Base-by-base conservation (phyloP, 2,888 invertebrate genomes). In the Germaria angustata region DNA sequence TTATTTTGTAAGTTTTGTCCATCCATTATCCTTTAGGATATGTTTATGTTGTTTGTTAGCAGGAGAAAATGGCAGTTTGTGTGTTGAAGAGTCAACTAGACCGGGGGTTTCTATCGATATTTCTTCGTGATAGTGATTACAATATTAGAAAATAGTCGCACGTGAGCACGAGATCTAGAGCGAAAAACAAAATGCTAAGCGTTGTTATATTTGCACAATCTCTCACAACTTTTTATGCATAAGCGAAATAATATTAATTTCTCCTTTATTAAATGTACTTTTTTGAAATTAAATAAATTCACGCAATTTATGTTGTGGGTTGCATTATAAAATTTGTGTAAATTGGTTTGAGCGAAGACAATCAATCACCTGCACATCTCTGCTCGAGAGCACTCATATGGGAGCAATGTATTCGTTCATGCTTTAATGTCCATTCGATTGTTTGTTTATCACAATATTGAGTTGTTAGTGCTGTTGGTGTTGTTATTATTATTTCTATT, bases 21-120 rank as follows among this genome's bases (percentile, higher is more conserved):
- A 89, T 90, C 86, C 87, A 90, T 88, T 88, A 89, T 87, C 87
- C 90, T 87, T 85, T 73, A 86, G 88, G 89, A 86, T 89, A 87
- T 89, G 87, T 89, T 90, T 89, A 85, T 82, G 39, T 75, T 75
- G 49, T 75, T 13, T 80, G 46, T 13, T 34, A 65, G 44, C 17
- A n/a, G 7, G 41, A 41, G 39, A 34, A 49, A 49, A 13, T 34
- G 44, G 11, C 17, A 24, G 36, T 7, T 8, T 24, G 20, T 22
- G 32, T n/a, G 46, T 34, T 17, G 51, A 24, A 15, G 53, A 17
- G 15, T 11, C 5, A n/a, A 22, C 28, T 9, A 41, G 68, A 57
- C 1, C 22, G 17, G 73, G 11, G 41, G 8, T 53, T 72, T 57
- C 20, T 22, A 41, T 55, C 46, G 34, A 85, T 87, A 87, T 75